Base-by-base conservation (phyloP, 2,888 invertebrate species). In the Agriotes lineatus region DNA sequence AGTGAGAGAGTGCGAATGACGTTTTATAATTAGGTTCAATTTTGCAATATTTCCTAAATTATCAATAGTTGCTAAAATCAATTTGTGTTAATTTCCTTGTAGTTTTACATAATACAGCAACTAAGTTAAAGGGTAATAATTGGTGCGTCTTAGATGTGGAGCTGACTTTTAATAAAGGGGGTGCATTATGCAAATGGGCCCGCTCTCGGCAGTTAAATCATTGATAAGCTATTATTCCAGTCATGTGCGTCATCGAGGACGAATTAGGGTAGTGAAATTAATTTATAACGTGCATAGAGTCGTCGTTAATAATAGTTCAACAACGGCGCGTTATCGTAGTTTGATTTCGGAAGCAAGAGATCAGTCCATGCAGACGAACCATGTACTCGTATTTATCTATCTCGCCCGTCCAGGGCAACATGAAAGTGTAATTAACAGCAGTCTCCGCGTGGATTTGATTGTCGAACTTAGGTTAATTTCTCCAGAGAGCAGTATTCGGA, bases 391-490 rank as follows among this genome's bases (percentile, higher is more conserved):
- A 74, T 77, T 75, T 75, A 75, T 76, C 75, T 75, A 75, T 75
- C 75, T 69, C 45, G 56, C 63, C 69, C 74, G 67, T 71, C 67
- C 70, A 71, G 59, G 69, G 65, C 70, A 71, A 77, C 76, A 77
- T 74, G 76, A 76, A 76, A 75, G 72, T 73, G 76, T 77, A 78
- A 79, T 79, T 78, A 79, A 78, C 76, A 74, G 74, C 75, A 75
- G 73, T 71, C 74, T 77, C 77, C 75, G 69, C 66, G 72, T 67
- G 75, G 74, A 78, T 76, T 76, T 77, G 77, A 76, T 77, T 75
- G 77, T 76, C 78, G 76, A 79, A 79, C 77, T 78, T 80, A 76
- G 75, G 76, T 78, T 80, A 79, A 80, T 80, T 80, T 80, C 80
- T 80, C 80, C 65, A 90, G 79, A 78, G 79, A 75, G 73, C 75